Conservation (phyloP, 2,888 invertebrate species). For the Micoletzkya japonica region DNA sequence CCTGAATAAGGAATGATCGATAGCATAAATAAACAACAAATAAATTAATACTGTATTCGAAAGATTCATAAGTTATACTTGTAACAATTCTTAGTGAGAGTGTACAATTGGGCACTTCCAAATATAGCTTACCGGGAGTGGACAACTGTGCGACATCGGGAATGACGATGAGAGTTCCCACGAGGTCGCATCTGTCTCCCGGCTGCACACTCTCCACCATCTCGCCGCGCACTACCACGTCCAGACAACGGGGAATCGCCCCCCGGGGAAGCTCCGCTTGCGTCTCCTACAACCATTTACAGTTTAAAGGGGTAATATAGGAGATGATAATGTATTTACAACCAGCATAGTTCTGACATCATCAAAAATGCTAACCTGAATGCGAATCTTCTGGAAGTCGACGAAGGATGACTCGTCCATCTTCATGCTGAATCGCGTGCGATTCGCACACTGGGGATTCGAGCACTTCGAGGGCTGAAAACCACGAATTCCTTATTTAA, state of each 20-base stretch:
- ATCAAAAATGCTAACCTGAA: slow-evolving; percentile 71
- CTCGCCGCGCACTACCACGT: slow-evolving; percentile 90
- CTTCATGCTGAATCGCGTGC: slow-evolving; percentile 85
- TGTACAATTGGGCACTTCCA: not conserved
- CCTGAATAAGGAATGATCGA: slow-evolving; percentile 1
- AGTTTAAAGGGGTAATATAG: too few relatives aligned
- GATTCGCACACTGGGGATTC: slow-evolving; percentile 92
- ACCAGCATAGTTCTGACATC: not conserved
- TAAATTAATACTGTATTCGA: too few relatives aligned
- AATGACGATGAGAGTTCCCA: slow-evolving; percentile 92
- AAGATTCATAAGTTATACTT: not conserved
- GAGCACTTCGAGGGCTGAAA: slow-evolving; percentile 88
- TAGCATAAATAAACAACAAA: not conserved
- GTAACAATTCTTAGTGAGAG: not conserved
- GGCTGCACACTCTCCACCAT: slow-evolving; percentile 94
- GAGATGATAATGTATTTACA: not conserved
- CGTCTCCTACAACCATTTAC: slow-evolving; percentile 72
- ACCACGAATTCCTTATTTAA: not conserved
- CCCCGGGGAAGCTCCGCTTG: slow-evolving; percentile 95
- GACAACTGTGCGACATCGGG: slow-evolving; percentile 89
- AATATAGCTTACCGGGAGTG: slow-evolving; percentile 73
- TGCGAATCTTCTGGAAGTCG: slow-evolving; percentile 95
- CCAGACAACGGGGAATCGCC: slow-evolving; percentile 90
- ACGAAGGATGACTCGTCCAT: slow-evolving; percentile 91
- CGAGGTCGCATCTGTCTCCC: slow-evolving; percentile 84